Base-by-base conservation (phyloP, 2,113 vertebrate genomes). In the Vimba vimba region DNA sequence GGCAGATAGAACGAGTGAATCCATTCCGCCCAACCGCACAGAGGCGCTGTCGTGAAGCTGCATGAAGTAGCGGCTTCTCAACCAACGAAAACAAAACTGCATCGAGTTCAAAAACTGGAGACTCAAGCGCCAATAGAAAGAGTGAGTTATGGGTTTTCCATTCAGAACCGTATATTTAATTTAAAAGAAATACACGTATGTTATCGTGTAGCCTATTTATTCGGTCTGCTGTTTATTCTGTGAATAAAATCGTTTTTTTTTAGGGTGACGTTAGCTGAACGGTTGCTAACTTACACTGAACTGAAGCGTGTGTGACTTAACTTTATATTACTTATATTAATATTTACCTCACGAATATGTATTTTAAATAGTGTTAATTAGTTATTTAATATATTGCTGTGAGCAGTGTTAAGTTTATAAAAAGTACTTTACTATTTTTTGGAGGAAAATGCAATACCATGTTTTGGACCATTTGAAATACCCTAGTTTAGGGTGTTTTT, bases 21-120 rank as follows among this genome's bases (percentile, higher is more conserved):
- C 27, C 0, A 6, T 55, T 33, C 75, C 75, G 75, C 25, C 79
- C 36, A 64, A 2, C 15, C 43, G 30, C 10, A 27, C 0, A 13
- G 60, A 19, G 79, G 79, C 60, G 79, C 79, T 81, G 17, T 66
- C 19, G 50, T 23, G 19, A n/a, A 6, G 9, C 17, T 19, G 27
- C 57, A 25, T 9, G 80, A 82, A 55, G 27, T 12, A 64, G 79
- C 55, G 36, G 57, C 55, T 43, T 9, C 30, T 79, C 57, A 71
- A 71, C 64, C 80, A 71, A 82, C 80, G 45, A 57, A 55, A 55
- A 82, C 66, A 82, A 82, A 82, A 52, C 30, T 55, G 64, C 80
- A 13, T 47, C 25, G 71, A 71, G 30, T 82, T 82, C 64, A 55
- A 82, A 55, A 82, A 82, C 64, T 19, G 4, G 19, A 82, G 43